Evolutionary conservation across 2,888 invertebrate species (phyloP), one percentile per base, ranked within the genome.

Genomic region (Ernsta delagoae): DNA sequence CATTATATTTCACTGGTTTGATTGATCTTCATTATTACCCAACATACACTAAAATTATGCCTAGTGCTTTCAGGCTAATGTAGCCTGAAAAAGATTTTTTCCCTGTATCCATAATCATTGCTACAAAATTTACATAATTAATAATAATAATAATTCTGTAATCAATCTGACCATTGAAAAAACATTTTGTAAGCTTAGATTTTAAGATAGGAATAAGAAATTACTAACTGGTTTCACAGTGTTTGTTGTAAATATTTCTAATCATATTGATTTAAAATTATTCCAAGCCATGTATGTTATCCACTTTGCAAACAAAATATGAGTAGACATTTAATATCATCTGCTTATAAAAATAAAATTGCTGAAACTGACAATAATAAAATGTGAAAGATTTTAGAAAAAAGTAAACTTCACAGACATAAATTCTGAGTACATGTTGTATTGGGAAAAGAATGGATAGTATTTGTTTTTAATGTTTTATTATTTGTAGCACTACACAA

Each of bases 151-250:
- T 56, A 61, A 54, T 36, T 39, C 56, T 48, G 7, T 7, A 36
- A 68, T 68, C 62, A 68, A 68, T 68, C 62, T 62, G 68, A 63
- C 68, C 62, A 68, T 57, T 68, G 62, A 63, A 62, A 60, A 60
- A 63, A 63, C 48, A 68, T 24, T 24, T 24, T 24, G 1, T 24
- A 24, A 24, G 24, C 24, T 24, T 24, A 24, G 24, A 24, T 24
- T 24, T 24, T 24, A 24, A 24, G 24, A 24, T 24, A 24, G 24
- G 24, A 24, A 24, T 24, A 24, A 24, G 24, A 24, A 24, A 24
- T 24, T 24, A 24, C 24, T 24, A 24, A 68, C 68, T 68, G 67
- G 48, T 62, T 12, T 45, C 50, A 57, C 68, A 68, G 68, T 68
- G 57, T 68, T 68, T 57, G 59, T n/a, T 68, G 57, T 50, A 63